A percentile compares a stretch with the other conserved stretches of the same genome.
phyloP scores from a whole-genome alignment of 2,113 vertebrate genomes.

The Nematolebias whitei region DNA sequence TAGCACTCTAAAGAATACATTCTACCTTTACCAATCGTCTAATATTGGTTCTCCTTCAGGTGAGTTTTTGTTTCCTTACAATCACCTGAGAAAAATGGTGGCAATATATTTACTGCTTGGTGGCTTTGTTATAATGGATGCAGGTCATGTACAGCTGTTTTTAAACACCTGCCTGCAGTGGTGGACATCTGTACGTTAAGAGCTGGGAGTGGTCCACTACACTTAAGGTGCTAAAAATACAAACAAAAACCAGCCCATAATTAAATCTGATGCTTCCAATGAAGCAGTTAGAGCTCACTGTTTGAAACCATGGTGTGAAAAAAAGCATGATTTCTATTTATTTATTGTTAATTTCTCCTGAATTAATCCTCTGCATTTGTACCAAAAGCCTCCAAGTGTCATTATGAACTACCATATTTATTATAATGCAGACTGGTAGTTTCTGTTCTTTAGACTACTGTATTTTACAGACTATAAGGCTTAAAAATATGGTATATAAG shows the following conservation, averaged over 20 bases:
- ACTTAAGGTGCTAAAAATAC: background rate
- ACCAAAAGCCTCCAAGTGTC: background rate
- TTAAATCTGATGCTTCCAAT: background rate
- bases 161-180: background rate
- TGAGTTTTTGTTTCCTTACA: background rate
- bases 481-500: no score
- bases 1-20: no score
- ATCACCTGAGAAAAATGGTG: no score
- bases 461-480: no score
- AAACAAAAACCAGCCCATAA: background rate
- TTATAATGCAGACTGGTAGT: background rate
- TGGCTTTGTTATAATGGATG: background rate
- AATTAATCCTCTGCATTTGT: background rate
- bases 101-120: background rate
- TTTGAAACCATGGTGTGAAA: background rate
- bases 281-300: background rate
- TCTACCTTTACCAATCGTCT: no score
- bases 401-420: background rate
- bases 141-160: background rate
- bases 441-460: background rate
- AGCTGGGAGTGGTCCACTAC: background rate
- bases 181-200: background rate
- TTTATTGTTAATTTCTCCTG: background rate
- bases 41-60: background rate
- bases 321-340: background rate